Conservation (phyloP, 2,113 vertebrate species). For the Ariopsis seemanni region DNA sequence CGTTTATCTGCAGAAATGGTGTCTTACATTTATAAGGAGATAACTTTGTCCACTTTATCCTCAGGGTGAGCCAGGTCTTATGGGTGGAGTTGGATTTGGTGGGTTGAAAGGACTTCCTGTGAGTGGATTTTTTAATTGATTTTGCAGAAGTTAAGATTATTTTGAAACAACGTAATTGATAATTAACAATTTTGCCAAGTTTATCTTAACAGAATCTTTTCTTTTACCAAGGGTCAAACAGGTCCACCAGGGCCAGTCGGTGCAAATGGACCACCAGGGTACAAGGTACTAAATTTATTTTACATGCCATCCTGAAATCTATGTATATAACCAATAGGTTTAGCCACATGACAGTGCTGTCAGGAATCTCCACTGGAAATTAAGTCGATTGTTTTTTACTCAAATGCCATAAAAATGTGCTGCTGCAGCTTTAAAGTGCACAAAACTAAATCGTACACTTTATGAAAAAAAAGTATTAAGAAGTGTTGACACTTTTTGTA, state of each 20-base stretch:
- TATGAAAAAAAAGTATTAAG: neutral
- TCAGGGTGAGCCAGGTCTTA: constrained; percentile 79
- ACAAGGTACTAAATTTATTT: constrained; percentile 71
- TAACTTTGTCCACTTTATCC: constrained; percentile 1
- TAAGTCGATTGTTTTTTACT: neutral
- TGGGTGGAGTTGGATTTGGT: constrained; percentile 70
- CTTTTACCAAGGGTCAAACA: constrained; percentile 59
- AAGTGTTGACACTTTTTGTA: neutral
- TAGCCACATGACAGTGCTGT: neutral
- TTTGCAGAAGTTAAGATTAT: neutral
- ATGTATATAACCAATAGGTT: neutral
- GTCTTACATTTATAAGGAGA: neutral
- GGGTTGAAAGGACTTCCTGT: constrained; percentile 69
- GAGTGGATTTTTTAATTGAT: constrained; percentile 63
- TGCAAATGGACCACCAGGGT: constrained; percentile 70
- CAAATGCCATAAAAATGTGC: neutral
- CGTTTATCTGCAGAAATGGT: neutral
- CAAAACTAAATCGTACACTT: neutral
- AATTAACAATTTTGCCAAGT: neutral
- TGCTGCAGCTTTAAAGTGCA: neutral
- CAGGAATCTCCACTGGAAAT: neutral
- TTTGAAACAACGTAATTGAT: neutral
- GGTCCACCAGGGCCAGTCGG: constrained; percentile 73
- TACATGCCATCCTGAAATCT: neutral
- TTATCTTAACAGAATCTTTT: neutral